phyloP scores from a whole-genome alignment of 2,113 vertebrate species.

The Podiceps cristatus region DNA sequence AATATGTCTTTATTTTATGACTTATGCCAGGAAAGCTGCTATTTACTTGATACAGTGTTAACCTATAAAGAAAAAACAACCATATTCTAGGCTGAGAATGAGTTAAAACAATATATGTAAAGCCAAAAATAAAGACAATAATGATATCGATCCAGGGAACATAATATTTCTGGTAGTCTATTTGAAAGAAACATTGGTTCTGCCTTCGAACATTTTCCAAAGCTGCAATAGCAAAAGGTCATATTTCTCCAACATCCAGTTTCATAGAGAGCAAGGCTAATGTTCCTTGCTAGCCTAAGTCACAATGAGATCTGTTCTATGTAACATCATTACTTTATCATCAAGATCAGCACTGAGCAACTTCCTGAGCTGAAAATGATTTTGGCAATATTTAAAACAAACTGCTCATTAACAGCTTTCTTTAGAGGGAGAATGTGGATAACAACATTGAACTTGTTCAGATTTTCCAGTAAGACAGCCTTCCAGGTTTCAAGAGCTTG shows the following conservation, averaged over 20 bases:
- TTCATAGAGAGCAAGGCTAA: neutral
- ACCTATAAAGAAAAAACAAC: neutral
- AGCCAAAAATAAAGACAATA: neutral
- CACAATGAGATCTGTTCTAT: neutral
- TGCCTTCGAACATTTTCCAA: neutral
- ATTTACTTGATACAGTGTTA: neutral
- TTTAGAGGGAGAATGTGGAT: neutral
- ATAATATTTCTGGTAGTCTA: neutral
- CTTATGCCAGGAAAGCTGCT: neutral
- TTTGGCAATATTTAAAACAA: neutral
- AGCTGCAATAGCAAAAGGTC: neutral
- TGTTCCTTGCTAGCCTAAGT: neutral
- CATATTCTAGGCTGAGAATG: neutral
- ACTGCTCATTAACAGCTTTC: neutral
- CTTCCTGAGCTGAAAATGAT: neutral
- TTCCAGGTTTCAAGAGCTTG: neutral
- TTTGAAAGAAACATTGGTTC: neutral
- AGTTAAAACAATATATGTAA: neutral
- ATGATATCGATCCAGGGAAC: neutral
- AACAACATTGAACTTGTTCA: neutral
- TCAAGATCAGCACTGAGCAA: neutral
- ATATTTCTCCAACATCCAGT: neutral
- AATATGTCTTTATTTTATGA: neutral
- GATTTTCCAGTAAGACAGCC: neutral
- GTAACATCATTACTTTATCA: neutral